Base-by-base conservation (phyloP, 2,113 vertebrate genomes). In the Greenwoodochromis staneri region DNA sequence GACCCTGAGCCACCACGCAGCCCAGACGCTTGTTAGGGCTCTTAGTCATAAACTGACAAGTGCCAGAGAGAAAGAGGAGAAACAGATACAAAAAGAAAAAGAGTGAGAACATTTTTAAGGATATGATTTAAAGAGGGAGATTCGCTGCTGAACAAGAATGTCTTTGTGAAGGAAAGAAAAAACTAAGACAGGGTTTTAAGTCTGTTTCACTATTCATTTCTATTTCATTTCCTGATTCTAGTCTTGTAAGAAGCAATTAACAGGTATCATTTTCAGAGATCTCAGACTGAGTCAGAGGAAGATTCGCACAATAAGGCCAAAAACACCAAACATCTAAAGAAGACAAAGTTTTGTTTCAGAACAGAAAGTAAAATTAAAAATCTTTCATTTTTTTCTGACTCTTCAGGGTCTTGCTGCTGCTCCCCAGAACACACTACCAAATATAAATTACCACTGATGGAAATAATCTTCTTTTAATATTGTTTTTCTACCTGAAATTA, bases 31-130 rank as follows among this genome's bases (percentile, higher is more conserved):
- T 99, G 93, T 95, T 97, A 3, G 98, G 98, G 92, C 98, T 99
- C 95, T 99, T 99, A 6, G 98, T 99, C 99, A 99, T 99, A 93
- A 99, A 99, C 98, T 99, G 90, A 85, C 49, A 17, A 86, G 24
- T 49, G 24, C 4, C 42, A 31, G 40, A 78, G 27, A 19, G 24
- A 1, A 9, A 57, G 1, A 85, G 51, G 31, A 2, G 38, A 42
- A 84, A 7, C 34, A 4, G 8, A 63, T 11, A 63, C 0, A 1
- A 8, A 57, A 19, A 85, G 51, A 76, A 0, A 54, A 29, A 71
- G 9, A 0, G 6, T 7, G 12, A 53, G 29, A 53, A 17, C 27
- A 2, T 78, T 78, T 78, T 51, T n/a, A 51, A 51, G 10, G 27
- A 1, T 19, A 0, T 78, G 73, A 31, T 51, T 78, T 51, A 78